These are phyloP conservation scores for Phrynocephalus versicolor DNA, from an alignment of 2,113 vertebrate genomes.

Conservation along the genomic window DNA sequence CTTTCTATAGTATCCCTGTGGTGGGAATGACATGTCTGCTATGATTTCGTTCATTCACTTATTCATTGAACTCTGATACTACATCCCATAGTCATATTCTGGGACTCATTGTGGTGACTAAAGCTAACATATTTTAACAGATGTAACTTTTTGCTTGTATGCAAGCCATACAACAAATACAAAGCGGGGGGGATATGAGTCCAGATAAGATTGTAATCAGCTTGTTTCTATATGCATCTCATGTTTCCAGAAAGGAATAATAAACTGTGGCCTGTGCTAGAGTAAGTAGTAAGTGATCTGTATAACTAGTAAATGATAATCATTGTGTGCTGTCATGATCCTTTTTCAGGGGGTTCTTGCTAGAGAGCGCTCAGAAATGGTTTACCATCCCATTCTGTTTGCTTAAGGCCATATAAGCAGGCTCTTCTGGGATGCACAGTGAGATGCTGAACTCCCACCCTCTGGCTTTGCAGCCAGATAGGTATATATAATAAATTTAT, in stretches of 20 bases:
- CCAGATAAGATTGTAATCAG: neutral
- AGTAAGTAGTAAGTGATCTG: neutral
- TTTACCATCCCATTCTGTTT: too few species aligned
- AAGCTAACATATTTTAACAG: too few species aligned
- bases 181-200: neutral
- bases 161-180: neutral
- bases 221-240: neutral
- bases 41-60: neutral
- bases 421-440: too few species aligned
- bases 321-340: too few species aligned
- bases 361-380: too few species aligned
- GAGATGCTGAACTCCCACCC: too few species aligned
- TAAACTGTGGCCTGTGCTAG: neutral
- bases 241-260: neutral
- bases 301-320: neutral
- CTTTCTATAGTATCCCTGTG: neutral
- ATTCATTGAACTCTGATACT: too few species aligned
- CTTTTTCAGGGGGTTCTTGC: too few species aligned
- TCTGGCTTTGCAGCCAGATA: neutral
- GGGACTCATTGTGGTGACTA: too few species aligned
- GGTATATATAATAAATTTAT: neutral
- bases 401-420: too few species aligned
- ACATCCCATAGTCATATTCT: too few species aligned
- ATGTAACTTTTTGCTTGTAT: neutral
- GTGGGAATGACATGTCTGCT: slow-evolving; percentile 4